A percentile compares a stretch with the other conserved stretches of the same genome.
Conservation (phyloP, 2,797 vertebrate genomes). For the Cynopterus sphinx region DNA sequence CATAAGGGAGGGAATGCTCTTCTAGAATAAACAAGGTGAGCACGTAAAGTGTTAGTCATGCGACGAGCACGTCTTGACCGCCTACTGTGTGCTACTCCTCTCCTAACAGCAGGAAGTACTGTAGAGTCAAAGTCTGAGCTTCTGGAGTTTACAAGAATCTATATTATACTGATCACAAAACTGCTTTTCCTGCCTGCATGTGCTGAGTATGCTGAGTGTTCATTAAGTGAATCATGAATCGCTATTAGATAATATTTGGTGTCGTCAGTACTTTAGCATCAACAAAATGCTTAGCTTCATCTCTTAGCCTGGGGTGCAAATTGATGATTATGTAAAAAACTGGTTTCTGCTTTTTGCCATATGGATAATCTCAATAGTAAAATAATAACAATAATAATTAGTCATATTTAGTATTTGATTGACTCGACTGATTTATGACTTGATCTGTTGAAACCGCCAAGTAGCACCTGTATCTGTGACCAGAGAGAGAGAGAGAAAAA, state of each 20-base stretch:
- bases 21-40: neutral
- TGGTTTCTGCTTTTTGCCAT: slow-evolving; percentile 4
- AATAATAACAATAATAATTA: neutral
- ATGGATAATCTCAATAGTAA: neutral
- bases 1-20: neutral
- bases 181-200: neutral
- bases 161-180: neutral
- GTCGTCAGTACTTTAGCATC: neutral
- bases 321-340: neutral
- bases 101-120: neutral
- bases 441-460: neutral
- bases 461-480: neutral
- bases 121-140: no score
- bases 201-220: neutral
- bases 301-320: neutral
- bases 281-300: neutral
- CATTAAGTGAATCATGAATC: neutral
- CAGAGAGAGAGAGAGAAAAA: neutral
- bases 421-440: neutral
- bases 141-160: neutral
- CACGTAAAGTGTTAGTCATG: neutral
- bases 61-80: neutral
- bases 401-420: neutral
- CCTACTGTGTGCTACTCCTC: neutral
- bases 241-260: neutral